Percentiles rank a stretch among this genome's conserved stretches.
Conservation (phyloP, 2,888 invertebrate genomes). For the Alloscopus bannaensis region DNA sequence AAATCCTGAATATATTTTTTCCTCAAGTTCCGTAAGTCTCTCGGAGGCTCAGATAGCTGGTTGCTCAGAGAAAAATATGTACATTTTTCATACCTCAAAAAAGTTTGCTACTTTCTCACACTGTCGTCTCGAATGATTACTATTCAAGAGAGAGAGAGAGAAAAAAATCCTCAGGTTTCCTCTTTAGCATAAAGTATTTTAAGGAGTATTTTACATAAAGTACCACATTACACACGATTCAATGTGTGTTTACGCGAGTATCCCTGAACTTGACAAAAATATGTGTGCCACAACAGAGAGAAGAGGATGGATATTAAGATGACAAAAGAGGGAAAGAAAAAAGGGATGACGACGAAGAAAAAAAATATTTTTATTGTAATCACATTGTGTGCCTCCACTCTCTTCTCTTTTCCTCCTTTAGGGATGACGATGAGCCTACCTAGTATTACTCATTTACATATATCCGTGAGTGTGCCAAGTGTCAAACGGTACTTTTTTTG, state of each 20-base stretch:
- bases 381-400: too few species aligned
- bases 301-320: constrained; percentile 33
- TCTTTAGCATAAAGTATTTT: not conserved
- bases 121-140: constrained; percentile 35
- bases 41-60: too few species aligned
- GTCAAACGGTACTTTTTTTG: constrained; percentile 50
- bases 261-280: not conserved
- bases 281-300: not conserved
- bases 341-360: constrained; percentile 26
- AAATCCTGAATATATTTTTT: not conserved
- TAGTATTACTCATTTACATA: constrained; percentile 10
- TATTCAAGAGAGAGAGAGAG: too few species aligned
- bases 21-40: constrained; percentile 3
- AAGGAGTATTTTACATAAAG: not conserved
- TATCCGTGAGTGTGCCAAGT: constrained; percentile 54
- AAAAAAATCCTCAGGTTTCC: not conserved
- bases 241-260: too few species aligned
- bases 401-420: too few species aligned
- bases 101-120: constrained; percentile 23
- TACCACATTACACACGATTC: too few species aligned
- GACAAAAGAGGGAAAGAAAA: constrained; percentile 40
- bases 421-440: constrained; percentile 21
- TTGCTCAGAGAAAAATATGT: too few species aligned
- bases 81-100: too few species aligned
- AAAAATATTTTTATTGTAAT: constrained; percentile 24